A percentile compares a stretch with the other conserved stretches of the same genome.
phyloP scores from a whole-genome alignment of 2,888 invertebrate species.

The Apamea crenata region DNA sequence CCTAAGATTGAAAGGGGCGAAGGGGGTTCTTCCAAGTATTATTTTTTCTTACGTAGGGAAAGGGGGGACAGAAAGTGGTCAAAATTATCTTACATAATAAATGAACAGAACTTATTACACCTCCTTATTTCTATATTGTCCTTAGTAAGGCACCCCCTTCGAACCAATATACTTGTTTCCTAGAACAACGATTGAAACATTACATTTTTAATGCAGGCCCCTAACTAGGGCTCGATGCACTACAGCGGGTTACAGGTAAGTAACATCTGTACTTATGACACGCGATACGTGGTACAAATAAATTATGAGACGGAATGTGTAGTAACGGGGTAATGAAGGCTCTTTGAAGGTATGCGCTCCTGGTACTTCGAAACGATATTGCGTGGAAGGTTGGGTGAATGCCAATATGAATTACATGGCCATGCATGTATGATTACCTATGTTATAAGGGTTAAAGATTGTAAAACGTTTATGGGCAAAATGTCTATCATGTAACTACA shows the following conservation, averaged over 20 bases:
- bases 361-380: constrained; percentile 34
- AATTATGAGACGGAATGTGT: constrained; percentile 40
- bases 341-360: constrained; percentile 29
- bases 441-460: neutral
- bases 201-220: constrained; percentile 82
- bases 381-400: neutral
- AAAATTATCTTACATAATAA: no score
- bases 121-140: neutral
- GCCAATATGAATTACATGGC: constrained; percentile 10
- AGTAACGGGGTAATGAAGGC: constrained; percentile 23
- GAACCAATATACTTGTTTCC: constrained; percentile 82
- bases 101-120: neutral
- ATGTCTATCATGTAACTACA: neutral
- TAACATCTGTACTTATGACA: constrained; percentile 74
- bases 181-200: constrained; percentile 81
- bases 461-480: neutral
- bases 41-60: no score
- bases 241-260: constrained; percentile 67
- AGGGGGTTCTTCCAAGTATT: no score
- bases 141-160: constrained; percentile 50
- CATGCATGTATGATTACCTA: neutral
- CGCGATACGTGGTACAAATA: constrained; percentile 68
- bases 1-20: no score
- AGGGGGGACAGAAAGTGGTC: no score
- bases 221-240: constrained; percentile 61